phyloP scores from a whole-genome alignment of 2,113 vertebrate species.

The Myotis lucifugus region DNA sequence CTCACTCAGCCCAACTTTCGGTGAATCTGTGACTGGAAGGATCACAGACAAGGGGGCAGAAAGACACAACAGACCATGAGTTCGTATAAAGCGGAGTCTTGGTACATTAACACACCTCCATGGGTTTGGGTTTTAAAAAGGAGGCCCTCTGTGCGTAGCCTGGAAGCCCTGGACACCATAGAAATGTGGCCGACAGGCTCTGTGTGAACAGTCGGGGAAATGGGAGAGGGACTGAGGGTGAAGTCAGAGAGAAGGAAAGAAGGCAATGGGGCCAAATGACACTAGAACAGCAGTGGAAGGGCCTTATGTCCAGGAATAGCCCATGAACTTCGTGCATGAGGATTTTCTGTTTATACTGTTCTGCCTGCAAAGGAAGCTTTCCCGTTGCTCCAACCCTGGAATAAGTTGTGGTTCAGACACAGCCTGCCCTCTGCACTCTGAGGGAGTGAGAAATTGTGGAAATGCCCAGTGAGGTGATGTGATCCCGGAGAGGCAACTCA shows the following conservation, averaged over 20 bases:
- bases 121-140: background rate
- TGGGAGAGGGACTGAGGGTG: rapidly evolving
- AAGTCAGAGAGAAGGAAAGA: background rate
- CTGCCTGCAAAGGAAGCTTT: background rate
- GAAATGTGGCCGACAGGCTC: background rate
- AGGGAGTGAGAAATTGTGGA: background rate
- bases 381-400: background rate
- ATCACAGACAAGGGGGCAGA: background rate
- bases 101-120: background rate
- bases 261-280: rapidly evolving
- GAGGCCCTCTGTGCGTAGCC: background rate
- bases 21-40: background rate
- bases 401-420: background rate
- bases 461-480: background rate
- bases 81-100: background rate
- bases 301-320: background rate
- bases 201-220: background rate
- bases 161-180: background rate
- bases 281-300: rapidly evolving
- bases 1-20: background rate
- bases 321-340: background rate
- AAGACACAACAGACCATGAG: too few species aligned
- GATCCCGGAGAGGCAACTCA: background rate
- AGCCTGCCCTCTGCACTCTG: background rate
- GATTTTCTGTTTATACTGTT: background rate